A percentile compares a stretch with the other conserved stretches of the same genome.
phyloP scores from a whole-genome alignment of 1,140 invertebrate genomes.

The Antheraea mylitta region DNA sequence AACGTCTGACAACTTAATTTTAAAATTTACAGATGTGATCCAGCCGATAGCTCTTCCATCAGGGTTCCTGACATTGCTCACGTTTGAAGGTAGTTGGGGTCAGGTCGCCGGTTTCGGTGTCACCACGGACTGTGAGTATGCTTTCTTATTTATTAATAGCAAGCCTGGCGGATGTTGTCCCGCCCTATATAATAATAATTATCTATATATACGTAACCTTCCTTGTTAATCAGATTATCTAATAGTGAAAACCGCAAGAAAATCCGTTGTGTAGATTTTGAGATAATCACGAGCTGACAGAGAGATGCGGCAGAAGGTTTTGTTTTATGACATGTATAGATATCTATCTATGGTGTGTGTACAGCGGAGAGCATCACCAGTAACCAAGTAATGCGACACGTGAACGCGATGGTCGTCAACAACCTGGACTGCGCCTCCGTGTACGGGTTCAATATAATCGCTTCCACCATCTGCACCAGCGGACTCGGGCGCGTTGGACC shows the following conservation, averaged over 20 bases:
- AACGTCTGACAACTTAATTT: background rate
- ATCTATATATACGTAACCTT: too few relatives aligned
- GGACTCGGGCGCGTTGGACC: constrained; percentile 15
- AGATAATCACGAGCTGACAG: too few relatives aligned
- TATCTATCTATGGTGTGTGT: background rate
- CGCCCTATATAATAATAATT: too few relatives aligned
- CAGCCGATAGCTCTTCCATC: constrained; percentile 22
- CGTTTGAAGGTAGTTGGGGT: constrained; percentile 21
- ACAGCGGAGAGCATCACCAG: constrained; percentile 15
- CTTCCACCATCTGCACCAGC: constrained; percentile 32
- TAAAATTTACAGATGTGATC: constrained; percentile 23
- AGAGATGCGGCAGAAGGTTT: too few relatives aligned
- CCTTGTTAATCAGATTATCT: too few relatives aligned
- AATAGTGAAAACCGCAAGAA: too few relatives aligned
- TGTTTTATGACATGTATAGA: too few relatives aligned
- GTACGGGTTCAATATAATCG: constrained; percentile 27
- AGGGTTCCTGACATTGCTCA: constrained; percentile 16
- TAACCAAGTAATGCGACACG: constrained; percentile 22
- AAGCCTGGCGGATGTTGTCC: too few relatives aligned
- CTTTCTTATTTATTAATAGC: too few relatives aligned
- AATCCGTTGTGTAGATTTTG: too few relatives aligned
- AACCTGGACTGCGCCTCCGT: constrained; percentile 29
- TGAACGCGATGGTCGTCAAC: constrained; percentile 28
- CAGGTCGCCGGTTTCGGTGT: constrained; percentile 25
- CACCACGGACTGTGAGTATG: constrained; percentile 21